Evolutionary conservation across 1,140 invertebrate species (phyloP), one percentile per base, ranked within the genome.

Genomic region (Tetraneura akinire): DNA sequence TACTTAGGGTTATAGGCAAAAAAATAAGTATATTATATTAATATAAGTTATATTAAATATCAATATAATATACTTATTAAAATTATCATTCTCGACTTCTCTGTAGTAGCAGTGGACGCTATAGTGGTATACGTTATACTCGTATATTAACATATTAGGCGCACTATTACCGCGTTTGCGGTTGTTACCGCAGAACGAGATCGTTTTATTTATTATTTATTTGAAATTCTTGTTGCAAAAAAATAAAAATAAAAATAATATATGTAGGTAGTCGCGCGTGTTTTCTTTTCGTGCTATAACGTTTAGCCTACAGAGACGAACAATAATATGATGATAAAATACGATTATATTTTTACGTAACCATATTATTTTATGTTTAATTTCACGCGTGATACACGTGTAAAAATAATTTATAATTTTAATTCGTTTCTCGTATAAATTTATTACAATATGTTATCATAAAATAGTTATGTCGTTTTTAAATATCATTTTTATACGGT

Each of bases 281-380:
- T 62, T 23, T 37, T 62, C 26, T 32, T 32, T 18, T 23, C 32
- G 60, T 26, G 16, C 16, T 62, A 62, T 62, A 37, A 32, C 32
- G 32, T 23, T 62, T 62, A 62, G 60, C 60, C 29, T 23, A 62
- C 60, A 32, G 60, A 62, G 60, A 62, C 29, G 60, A 62, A 23
- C 29, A 32, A 18, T 62, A 37, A 37, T 37, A 37, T n/a, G n/a
- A n/a, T n/a, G n/a, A n/a, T n/a, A n/a, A n/a, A n/a, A n/a, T n/a
- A n/a, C n/a, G n/a, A n/a, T 37, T 37, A 37, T 37, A 47, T 6
- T 47, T 47, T 13, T 6, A 13, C 13, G 1, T 47, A 10, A n/a
- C n/a, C 11, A 47, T 47, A 13, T 47, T 47, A 47, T 47, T 47
- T n/a, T 47, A 47, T 10, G 1, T 14, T 47, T 47, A 1, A 13